Evolutionary conservation across 2,797 vertebrate species (phyloP), one percentile per base, ranked within the genome.

Genomic region (Typhlichthys subterraneus): DNA sequence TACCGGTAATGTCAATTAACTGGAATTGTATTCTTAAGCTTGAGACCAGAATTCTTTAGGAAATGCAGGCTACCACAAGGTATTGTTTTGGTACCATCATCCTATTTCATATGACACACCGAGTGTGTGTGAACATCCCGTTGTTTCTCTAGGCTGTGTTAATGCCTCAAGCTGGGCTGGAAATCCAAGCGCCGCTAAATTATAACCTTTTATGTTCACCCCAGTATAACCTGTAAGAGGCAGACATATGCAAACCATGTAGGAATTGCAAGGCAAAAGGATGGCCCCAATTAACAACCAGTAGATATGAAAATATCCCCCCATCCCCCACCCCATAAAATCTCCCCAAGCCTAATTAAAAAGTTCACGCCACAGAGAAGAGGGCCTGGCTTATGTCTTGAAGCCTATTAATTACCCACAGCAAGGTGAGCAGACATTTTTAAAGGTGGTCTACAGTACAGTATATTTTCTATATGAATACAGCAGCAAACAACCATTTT

Each of bases 251-350:
- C 31, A 19, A n/a, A 13, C 9, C 47, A 59, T 29, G 15, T 31
- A 46, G 52, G 45, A 52, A 59, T 51, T 19, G 13, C 6, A n/a
- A 10, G 9, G 49, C 17, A 46, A 59, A 63, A 31, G 14, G 14
- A 13, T 29, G 49, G 50, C 61, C 65, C 10, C 50, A 53, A 72
- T 65, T 65, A 61, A 57, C 42, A 12, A 10, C 29, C 29, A 33
- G 53, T 19, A 42, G 29, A 61, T 62, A 68, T 53, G 45, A 17
- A 55, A 53, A 61, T 56, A 14, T 45, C 12, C 19, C n/a, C 46
- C 23, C 23, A 29, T 29, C 23, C 23, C 3, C 23, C 23, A 29
- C 23, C 23, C 59, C 48, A 55, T 23, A 45, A 52, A 17, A 51
- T 49, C 13, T 67, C 51, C 12, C 50, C 29, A 31, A 46, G 33